Conservation (phyloP, 53 echinoderm and acorn worm genomes). For the Apostichopus leukothele region DNA sequence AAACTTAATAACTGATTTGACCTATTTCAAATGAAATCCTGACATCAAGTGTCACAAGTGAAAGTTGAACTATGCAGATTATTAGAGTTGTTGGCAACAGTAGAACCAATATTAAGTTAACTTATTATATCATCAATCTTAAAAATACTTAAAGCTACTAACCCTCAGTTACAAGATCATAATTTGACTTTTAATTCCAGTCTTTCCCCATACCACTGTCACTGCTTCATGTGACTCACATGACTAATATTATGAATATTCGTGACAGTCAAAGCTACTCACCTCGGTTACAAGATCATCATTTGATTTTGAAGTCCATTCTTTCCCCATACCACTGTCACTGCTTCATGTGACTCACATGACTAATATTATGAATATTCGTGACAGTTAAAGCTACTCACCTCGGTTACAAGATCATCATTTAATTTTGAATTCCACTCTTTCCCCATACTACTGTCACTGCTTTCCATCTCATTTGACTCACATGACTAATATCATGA, state of each 20-base stretch:
- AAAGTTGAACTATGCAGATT: too few relatives aligned
- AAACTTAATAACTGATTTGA: too few relatives aligned
- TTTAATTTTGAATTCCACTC: slow-evolving; percentile 64
- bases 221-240: slow-evolving; percentile 55
- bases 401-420: slow-evolving; percentile 62
- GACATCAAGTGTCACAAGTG: too few relatives aligned
- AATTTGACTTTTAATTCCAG: too few relatives aligned
- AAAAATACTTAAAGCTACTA: neutral
- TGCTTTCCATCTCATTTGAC: slow-evolving; percentile 58
- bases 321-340: slow-evolving; percentile 80
- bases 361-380: neutral
- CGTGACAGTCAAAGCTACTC: neutral
- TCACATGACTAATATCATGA: neutral
- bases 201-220: slow-evolving; percentile 68
- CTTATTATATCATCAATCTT: neutral
- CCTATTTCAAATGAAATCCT: too few relatives aligned
- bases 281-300: slow-evolving; percentile 65
- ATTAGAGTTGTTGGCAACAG: too few relatives aligned
- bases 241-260: neutral
- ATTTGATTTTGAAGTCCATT: slow-evolving; percentile 58
- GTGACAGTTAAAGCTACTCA: neutral
- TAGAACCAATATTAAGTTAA: too few relatives aligned
- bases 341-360: slow-evolving; percentile 54
- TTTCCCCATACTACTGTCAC: slow-evolving; percentile 80
- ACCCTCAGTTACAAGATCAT: too few relatives aligned